phyloP scores from a whole-genome alignment of 2,888 invertebrate genomes.

The Ryuthela nishihirai region DNA sequence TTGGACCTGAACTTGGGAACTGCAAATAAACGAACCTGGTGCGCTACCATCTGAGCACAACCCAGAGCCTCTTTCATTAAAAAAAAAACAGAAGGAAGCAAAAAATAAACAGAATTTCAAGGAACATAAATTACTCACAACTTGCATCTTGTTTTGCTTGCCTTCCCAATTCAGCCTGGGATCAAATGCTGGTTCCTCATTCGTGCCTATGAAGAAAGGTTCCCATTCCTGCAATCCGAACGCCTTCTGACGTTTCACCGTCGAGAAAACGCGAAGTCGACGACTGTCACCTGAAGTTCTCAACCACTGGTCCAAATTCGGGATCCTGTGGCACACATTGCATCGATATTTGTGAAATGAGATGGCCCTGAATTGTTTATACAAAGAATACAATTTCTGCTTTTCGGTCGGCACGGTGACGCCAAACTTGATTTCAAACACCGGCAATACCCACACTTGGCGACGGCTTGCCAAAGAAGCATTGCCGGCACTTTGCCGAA shows the following conservation, averaged over 20 bases:
- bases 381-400: slow-evolving; percentile 56
- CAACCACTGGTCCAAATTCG: slow-evolving; percentile 66
- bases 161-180: slow-evolving; percentile 44
- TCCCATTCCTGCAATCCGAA: slow-evolving; percentile 40
- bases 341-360: slow-evolving; percentile 68
- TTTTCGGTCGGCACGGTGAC: slow-evolving; percentile 61
- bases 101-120: too few relatives aligned
- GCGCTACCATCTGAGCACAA: too few relatives aligned
- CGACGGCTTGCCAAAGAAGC: background rate
- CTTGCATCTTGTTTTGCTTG: slow-evolving; percentile 43
- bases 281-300: slow-evolving; percentile 52
- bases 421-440: slow-evolving; percentile 49
- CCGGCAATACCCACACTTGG: slow-evolving; percentile 48
- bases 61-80: too few relatives aligned
- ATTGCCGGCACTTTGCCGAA: background rate
- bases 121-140: slow-evolving; percentile 28
- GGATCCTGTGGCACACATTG: slow-evolving; percentile 69
- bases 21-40: too few relatives aligned
- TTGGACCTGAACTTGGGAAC: too few relatives aligned
- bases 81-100: too few relatives aligned
- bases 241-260: slow-evolving; percentile 37
- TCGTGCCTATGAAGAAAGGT: slow-evolving; percentile 43
- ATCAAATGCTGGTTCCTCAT: slow-evolving; percentile 41
- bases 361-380: slow-evolving; percentile 58
- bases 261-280: slow-evolving; percentile 21